These are phyloP conservation scores for Barbus barbus DNA, from an alignment of 2,113 vertebrate genomes.

Conservation along the genomic window DNA sequence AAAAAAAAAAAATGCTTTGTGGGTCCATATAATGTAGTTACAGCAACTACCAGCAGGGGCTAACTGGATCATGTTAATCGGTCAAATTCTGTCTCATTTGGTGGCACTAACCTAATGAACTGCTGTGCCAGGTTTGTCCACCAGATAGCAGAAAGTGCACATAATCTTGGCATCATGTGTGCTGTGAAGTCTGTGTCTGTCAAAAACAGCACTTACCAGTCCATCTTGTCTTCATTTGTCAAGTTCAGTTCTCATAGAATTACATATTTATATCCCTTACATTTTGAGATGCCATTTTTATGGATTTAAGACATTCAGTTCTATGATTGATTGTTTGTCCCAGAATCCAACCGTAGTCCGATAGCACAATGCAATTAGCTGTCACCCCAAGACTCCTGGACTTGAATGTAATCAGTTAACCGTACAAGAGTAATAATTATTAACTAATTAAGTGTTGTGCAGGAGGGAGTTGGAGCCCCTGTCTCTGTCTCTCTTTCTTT, in stretches of 20 bases:
- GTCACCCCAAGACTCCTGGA: not conserved
- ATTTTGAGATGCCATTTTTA: not conserved
- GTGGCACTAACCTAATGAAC: not conserved
- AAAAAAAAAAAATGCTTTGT: not conserved
- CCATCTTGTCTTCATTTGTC: slow-evolving; percentile 1
- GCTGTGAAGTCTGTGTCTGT: not conserved
- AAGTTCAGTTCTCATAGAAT: not conserved
- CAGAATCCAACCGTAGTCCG: not conserved
- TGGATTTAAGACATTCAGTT: too few species aligned
- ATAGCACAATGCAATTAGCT: not conserved
- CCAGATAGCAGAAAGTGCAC: slow-evolving; percentile 36
- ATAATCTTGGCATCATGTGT: not conserved
- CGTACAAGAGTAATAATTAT: slow-evolving; percentile 1
- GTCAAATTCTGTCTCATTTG: not conserved
- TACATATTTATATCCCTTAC: not conserved
- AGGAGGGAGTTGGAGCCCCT: not conserved
- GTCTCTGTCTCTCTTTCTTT: not conserved
- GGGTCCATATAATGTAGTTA: not conserved
- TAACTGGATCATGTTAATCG: not conserved
- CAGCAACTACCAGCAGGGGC: not conserved
- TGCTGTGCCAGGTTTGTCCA: slow-evolving; percentile 7
- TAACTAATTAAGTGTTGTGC: not conserved
- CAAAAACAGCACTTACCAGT: not conserved
- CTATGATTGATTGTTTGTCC: not conserved
- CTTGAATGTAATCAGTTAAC: slow-evolving; percentile 8